These are phyloP conservation scores for Pholis gunnellus DNA, from an alignment of 2,113 vertebrate genomes.

Conservation along the genomic window DNA sequence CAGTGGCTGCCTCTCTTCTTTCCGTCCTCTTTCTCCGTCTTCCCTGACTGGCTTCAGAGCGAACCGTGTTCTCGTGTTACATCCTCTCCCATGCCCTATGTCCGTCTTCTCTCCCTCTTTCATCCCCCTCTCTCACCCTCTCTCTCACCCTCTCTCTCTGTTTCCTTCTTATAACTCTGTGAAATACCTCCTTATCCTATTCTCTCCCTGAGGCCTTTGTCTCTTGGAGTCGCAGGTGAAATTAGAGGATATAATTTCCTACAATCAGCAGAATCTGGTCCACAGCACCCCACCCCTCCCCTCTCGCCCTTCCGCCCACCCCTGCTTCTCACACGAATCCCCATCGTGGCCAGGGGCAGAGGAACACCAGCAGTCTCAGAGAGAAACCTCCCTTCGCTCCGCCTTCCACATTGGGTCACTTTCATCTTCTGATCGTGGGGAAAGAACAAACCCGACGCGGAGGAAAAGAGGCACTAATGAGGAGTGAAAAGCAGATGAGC, in stretches of 20 bases:
- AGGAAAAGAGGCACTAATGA: conserved; percentile 67
- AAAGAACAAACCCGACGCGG: conserved; percentile 54
- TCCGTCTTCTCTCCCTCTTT: conserved; percentile 45
- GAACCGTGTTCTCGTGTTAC: conserved; percentile 67
- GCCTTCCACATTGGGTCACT: conserved; percentile 66
- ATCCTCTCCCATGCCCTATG: conserved; percentile 47
- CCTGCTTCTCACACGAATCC: conserved; percentile 40
- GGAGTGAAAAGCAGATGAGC: conserved; percentile 46
- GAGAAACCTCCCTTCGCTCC: conserved; percentile 57
- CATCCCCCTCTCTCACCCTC: conserved; percentile 11
- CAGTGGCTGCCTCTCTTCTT: conserved; percentile 59
- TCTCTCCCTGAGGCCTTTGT: conserved; percentile 73
- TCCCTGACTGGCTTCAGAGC: conserved; percentile 74
- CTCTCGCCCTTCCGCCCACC: conserved; percentile 38
- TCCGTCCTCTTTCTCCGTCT: conserved; percentile 57
- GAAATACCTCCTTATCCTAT: conserved; percentile 71
- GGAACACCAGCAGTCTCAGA: conserved; percentile 61
- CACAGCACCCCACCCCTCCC: conserved; percentile 26
- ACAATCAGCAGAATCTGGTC: conserved; percentile 81
- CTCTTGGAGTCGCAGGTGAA: conserved; percentile 77
- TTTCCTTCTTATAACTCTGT: conserved; percentile 67
- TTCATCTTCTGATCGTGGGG: conserved; percentile 69
- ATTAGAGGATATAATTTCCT: conserved; percentile 81
- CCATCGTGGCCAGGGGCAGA: conserved; percentile 63
- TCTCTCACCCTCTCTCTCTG: conserved; percentile 31